These are phyloP conservation scores for Drosophila prosaltans DNA, from an alignment of 1,140 invertebrate species.

Conservation along the genomic window DNA sequence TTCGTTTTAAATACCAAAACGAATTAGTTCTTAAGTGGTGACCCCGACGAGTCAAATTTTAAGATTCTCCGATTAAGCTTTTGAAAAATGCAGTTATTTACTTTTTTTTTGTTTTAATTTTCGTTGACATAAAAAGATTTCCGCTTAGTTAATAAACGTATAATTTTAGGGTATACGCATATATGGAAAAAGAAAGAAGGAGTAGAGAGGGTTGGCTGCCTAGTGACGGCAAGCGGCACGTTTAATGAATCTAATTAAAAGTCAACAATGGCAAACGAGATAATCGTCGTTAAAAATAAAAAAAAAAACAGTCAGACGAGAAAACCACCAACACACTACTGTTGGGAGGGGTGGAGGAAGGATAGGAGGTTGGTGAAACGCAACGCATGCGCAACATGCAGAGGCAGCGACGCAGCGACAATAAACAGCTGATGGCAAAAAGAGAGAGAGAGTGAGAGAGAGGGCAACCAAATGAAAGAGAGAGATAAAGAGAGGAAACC, in stretches of 20 bases:
- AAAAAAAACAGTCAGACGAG: slow-evolving; percentile 19
- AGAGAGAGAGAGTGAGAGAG: slow-evolving; percentile 18
- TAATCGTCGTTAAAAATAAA: slow-evolving; percentile 60
- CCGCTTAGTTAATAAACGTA: slow-evolving; percentile 5
- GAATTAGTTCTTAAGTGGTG: too few species aligned
- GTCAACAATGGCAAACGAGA: slow-evolving; percentile 81
- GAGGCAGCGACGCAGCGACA: slow-evolving; percentile 19
- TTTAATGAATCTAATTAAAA: slow-evolving; percentile 83
- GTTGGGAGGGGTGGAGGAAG: background rate
- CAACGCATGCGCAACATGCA: slow-evolving; percentile 78
- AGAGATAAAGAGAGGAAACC: slow-evolving; percentile 46
- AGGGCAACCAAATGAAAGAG: background rate
- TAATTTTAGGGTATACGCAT: slow-evolving; percentile 29
- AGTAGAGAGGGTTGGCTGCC: slow-evolving; percentile 23
- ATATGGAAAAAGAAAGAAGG: slow-evolving; percentile 23
- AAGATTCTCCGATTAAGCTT: background rate
- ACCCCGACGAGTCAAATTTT: too few species aligned
- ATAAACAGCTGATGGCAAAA: slow-evolving; percentile 63
- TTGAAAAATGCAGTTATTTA: background rate
- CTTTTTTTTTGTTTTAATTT: too few species aligned
- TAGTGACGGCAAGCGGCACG: slow-evolving; percentile 61
- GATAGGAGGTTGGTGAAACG: slow-evolving; percentile 20
- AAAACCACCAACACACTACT: slow-evolving; percentile 31
- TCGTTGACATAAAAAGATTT: background rate
- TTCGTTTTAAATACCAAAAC: too few species aligned